Conservation (phyloP, 2,888 invertebrate genomes). For the Frankliniella fusca region DNA sequence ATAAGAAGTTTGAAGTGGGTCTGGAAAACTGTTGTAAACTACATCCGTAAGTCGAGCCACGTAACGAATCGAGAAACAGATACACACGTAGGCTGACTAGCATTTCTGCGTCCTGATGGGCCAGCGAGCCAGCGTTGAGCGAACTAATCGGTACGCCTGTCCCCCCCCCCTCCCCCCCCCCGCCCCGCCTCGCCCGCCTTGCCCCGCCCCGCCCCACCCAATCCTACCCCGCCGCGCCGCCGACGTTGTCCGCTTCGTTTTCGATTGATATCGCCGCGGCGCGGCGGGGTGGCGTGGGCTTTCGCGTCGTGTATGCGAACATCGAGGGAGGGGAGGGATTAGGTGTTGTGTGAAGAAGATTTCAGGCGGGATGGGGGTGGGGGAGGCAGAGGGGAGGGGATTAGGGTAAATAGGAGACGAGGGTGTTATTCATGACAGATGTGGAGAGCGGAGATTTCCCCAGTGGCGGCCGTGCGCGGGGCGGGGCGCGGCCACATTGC, state of each 20-base stretch:
- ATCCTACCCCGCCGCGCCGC: background rate
- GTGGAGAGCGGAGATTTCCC: conserved; percentile 18
- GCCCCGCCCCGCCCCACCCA: background rate
- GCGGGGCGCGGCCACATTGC: too few relatives aligned
- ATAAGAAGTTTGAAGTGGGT: too few relatives aligned
- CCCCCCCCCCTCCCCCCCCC: background rate
- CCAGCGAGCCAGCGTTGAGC: too few relatives aligned
- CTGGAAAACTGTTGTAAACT: too few relatives aligned
- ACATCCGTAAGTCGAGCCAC: too few relatives aligned
- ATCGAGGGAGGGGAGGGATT: background rate
- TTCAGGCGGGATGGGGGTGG: background rate
- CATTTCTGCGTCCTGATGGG: too few relatives aligned
- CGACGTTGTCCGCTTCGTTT: background rate
- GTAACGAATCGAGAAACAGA: too few relatives aligned
- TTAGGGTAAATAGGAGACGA: background rate
- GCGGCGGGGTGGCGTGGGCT: background rate
- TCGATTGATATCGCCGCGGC: background rate
- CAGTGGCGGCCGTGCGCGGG: background rate
- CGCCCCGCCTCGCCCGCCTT: background rate
- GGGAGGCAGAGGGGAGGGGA: background rate
- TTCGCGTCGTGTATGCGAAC: background rate
- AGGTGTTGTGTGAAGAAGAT: conserved; percentile 24
- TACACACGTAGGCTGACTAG: too few relatives aligned
- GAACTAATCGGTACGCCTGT: background rate
- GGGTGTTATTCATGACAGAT: conserved; percentile 22